Evolutionary conservation across 2,113 vertebrate species (phyloP).

Genomic region (Parus major): DNA sequence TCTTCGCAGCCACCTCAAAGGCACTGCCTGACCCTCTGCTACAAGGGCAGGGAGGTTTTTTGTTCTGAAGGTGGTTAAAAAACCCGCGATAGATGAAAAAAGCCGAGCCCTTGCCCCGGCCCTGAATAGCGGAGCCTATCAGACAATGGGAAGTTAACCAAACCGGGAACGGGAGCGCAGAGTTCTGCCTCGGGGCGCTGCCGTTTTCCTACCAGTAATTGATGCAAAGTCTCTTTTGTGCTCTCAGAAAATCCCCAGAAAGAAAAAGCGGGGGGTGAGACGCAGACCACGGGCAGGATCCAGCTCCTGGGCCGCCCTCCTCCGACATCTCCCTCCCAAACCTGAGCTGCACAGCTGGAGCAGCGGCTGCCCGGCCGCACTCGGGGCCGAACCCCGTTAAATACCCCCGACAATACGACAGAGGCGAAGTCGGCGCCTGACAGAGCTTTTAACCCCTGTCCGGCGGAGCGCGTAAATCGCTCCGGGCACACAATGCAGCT

Average conservation of each 20-base stretch:
- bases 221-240: constrained; percentile 61
- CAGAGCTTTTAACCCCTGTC: constrained; percentile 45
- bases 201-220: constrained; percentile 33
- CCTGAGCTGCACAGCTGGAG: background rate
- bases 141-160: constrained; percentile 59
- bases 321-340: background rate
- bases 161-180: background rate
- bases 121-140: background rate
- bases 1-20: background rate
- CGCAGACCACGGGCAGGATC: background rate
- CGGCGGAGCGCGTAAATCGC: background rate
- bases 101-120: background rate
- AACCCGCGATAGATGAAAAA: background rate
- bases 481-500: background rate
- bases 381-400: background rate
- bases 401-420: background rate
- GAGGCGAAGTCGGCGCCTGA: background rate
- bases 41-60: background rate
- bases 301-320: background rate
- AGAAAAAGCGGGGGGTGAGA: background rate
- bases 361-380: background rate
- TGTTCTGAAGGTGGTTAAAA: background rate
- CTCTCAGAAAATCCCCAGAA: constrained; percentile 32
- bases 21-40: background rate
- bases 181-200: constrained; percentile 6